These are phyloP conservation scores for Anguilla anguilla DNA, from an alignment of 2,797 vertebrate species.

Conservation along the genomic window DNA sequence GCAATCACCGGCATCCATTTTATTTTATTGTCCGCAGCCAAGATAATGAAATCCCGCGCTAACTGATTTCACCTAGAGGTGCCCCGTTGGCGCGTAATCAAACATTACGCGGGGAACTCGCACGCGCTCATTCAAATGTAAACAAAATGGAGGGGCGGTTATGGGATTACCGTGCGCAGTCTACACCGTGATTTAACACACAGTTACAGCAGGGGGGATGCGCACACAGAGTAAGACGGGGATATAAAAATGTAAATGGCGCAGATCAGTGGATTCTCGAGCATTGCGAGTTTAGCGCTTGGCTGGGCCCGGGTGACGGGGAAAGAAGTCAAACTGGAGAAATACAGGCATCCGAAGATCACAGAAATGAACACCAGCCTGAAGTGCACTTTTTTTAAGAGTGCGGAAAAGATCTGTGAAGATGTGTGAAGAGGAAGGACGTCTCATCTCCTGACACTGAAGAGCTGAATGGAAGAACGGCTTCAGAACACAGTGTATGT, in stretches of 20 bases:
- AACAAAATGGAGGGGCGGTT: neutral
- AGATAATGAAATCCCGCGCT: neutral
- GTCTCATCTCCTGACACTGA: neutral
- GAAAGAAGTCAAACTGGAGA: neutral
- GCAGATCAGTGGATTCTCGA: neutral
- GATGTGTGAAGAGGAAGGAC: neutral
- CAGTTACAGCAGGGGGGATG: neutral
- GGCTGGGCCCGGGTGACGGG: neutral
- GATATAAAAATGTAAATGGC: neutral
- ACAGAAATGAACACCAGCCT: neutral
- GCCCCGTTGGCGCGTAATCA: neutral
- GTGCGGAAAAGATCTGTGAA: neutral
- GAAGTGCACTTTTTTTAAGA: neutral
- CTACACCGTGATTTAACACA: neutral
- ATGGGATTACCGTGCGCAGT: neutral
- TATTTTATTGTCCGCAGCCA: constrained; percentile 4
- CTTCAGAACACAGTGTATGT: neutral
- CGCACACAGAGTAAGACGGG: neutral
- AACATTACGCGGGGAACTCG: neutral
- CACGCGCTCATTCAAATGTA: neutral
- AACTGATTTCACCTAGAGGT: neutral
- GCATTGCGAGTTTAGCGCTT: neutral
- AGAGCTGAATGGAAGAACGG: neutral
- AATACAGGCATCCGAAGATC: neutral
- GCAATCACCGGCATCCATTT: constrained; percentile 18